Percentiles rank a stretch among this genome's conserved stretches.
These are phyloP conservation scores for Trichoplusia ni DNA, from an alignment of 1,140 invertebrate genomes.

Conservation along the genomic window DNA sequence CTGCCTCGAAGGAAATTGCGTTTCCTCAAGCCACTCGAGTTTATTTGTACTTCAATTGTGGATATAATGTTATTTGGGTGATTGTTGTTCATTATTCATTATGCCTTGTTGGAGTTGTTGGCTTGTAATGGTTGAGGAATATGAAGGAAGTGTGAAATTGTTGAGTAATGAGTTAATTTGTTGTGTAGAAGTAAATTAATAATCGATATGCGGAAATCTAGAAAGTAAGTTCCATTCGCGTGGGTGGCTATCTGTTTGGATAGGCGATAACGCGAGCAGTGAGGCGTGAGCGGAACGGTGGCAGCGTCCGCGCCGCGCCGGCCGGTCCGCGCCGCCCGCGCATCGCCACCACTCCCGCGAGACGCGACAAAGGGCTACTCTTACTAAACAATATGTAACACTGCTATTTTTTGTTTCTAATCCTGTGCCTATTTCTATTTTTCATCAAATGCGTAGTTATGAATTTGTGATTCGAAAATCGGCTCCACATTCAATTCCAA, in stretches of 20 bases:
- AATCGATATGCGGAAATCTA: slow-evolving; percentile 41
- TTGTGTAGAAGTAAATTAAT: background rate
- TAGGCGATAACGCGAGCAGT: slow-evolving; percentile 20
- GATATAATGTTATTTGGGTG: slow-evolving; percentile 31
- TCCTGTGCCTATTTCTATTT: no score
- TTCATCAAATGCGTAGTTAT: no score
- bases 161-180: background rate
- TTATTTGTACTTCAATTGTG: slow-evolving; percentile 69
- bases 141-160: slow-evolving; percentile 12
- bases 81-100: slow-evolving; percentile 23
- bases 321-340: background rate
- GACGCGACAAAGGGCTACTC: no score
- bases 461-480: no score
- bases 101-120: background rate
- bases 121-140: slow-evolving; percentile 1
- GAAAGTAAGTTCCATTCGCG: slow-evolving; percentile 34
- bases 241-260: slow-evolving; percentile 19
- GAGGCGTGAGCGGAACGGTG: slow-evolving; percentile 23
- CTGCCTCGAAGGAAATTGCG: slow-evolving; percentile 77
- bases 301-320: slow-evolving; percentile 1
- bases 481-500: no score
- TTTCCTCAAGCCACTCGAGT: slow-evolving; percentile 72
- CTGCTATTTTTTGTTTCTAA: no score
- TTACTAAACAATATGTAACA: no score
- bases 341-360: no score